These are phyloP conservation scores for Axea sp. DNA, from an alignment of 2,888 invertebrate genomes.

Conservation along the genomic window DNA sequence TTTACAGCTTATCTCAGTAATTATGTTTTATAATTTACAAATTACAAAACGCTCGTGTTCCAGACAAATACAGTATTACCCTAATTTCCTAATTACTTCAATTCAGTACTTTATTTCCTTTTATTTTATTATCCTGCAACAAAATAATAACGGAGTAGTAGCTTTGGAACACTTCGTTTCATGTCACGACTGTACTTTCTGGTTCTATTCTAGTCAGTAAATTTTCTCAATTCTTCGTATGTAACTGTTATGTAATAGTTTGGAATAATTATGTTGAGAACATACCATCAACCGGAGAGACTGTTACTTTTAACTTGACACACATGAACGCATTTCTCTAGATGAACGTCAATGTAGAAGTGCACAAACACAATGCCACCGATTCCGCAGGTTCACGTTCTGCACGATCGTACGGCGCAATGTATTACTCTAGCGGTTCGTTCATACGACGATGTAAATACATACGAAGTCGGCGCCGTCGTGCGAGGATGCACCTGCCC, in stretches of 20 bases:
- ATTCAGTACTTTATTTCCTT: too few species aligned
- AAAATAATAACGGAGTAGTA: neutral
- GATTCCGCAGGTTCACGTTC: conserved; percentile 1
- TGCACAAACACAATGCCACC: neutral
- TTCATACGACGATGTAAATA: conserved; percentile 26
- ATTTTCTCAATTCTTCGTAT: conserved; percentile 25
- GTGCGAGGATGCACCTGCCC: conserved; percentile 63
- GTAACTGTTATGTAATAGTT: conserved; percentile 39
- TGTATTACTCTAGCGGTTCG: conserved; percentile 24
- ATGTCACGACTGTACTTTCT: conserved; percentile 6
- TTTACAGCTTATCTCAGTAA: too few species aligned
- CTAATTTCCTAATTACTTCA: too few species aligned
- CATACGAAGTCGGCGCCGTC: conserved; percentile 36
- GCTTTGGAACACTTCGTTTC: conserved; percentile 4
- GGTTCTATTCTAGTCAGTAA: conserved; percentile 25
- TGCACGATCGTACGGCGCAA: neutral
- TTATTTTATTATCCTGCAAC: too few species aligned
- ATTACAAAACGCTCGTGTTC: too few species aligned
- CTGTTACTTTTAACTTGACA: conserved; percentile 43
- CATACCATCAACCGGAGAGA: conserved; percentile 16
- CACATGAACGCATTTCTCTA: conserved; percentile 43
- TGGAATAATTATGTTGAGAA: conserved; percentile 12
- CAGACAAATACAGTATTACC: too few species aligned
- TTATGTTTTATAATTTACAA: too few species aligned
- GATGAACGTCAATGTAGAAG: neutral